Evolutionary conservation across 1,140 invertebrate genomes (phyloP).

Genomic region (Bathynomus jamesi): DNA sequence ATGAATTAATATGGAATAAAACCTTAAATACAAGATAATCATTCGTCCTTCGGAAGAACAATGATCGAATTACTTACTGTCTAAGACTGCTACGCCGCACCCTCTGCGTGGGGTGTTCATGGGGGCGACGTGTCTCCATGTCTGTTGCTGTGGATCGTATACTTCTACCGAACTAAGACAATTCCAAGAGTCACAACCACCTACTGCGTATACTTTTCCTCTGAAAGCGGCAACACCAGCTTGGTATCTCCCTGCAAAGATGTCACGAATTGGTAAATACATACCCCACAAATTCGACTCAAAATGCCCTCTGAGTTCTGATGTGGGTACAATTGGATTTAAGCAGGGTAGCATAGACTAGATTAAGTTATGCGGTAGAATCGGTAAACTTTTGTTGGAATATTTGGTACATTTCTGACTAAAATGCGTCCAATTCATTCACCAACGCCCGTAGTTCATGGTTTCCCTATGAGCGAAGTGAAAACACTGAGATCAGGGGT

Average conservation of each 20-base stretch:
- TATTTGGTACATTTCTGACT: too few species aligned
- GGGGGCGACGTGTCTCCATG: constrained; percentile 49
- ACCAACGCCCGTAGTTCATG: too few species aligned
- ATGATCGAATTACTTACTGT: constrained; percentile 45
- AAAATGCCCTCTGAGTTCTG: too few species aligned
- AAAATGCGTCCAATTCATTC: too few species aligned
- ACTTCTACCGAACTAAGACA: constrained; percentile 50
- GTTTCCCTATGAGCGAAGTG: too few species aligned
- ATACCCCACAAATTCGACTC: too few species aligned
- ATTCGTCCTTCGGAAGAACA: neutral
- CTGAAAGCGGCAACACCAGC: constrained; percentile 49
- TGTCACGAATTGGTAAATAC: too few species aligned
- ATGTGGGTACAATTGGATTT: too few species aligned
- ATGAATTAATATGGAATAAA: neutral
- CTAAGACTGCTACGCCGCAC: constrained; percentile 56
- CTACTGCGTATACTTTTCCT: constrained; percentile 48
- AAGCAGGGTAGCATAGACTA: too few species aligned
- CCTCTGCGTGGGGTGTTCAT: constrained; percentile 60
- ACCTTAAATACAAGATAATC: neutral
- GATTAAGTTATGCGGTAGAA: too few species aligned
- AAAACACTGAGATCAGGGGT: too few species aligned
- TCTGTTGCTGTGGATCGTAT: constrained; percentile 47
- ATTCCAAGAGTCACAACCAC: constrained; percentile 52
- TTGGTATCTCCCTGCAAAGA: constrained; percentile 66
- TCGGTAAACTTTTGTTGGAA: too few species aligned